Evolutionary conservation across 2,797 vertebrate species (phyloP).

Genomic region (Phalanger gymnotis): DNA sequence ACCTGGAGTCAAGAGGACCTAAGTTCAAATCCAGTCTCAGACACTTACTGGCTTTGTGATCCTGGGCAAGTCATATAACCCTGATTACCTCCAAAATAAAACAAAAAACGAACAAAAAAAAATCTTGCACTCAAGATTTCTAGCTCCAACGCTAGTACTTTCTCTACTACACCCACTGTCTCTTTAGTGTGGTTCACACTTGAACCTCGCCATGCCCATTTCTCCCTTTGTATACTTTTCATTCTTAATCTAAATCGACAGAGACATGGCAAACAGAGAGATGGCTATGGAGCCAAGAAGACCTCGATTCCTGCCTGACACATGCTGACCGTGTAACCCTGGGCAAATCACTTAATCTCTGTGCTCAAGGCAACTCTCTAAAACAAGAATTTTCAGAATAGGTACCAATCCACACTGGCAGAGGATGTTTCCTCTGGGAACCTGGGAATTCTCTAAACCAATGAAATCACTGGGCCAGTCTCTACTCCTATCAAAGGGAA

Average conservation of each 20-base stretch:
- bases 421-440: background rate
- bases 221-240: background rate
- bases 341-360: background rate
- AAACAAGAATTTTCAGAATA: background rate
- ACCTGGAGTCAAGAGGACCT: background rate
- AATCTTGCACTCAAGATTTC: background rate
- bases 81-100: background rate
- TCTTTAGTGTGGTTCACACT: background rate
- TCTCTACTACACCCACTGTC: background rate
- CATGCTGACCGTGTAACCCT: background rate
- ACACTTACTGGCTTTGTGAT: background rate
- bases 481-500: background rate
- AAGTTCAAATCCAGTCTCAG: background rate
- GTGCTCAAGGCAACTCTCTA: background rate
- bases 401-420: background rate
- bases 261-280: too few species aligned
- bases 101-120: too few species aligned
- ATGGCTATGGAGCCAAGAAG: too few species aligned
- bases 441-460: background rate
- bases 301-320: background rate
- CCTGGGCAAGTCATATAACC: background rate
- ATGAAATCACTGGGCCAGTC: background rate
- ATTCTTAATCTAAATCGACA: background rate
- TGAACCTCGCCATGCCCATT: background rate
- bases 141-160: background rate